Base-by-base conservation (phyloP, 2,888 invertebrate genomes). In the Cinara cedri region DNA sequence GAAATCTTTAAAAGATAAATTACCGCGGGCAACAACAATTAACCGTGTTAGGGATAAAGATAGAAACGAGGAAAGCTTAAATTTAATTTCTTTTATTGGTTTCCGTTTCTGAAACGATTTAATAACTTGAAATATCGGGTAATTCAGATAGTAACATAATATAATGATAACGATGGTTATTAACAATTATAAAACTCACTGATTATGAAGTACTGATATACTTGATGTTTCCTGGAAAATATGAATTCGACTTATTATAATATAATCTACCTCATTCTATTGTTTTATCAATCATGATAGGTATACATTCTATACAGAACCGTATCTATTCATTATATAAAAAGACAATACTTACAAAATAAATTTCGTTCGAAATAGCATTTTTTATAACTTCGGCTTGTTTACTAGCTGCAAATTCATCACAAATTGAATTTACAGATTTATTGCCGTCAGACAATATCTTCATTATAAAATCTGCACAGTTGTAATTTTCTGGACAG, bases 381-480 rank as follows among this genome's bases (percentile, higher is more conserved):
- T 76, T 66, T 82, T 94, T 92, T 3, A 93, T 87, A 85, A 93
- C 92, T 84, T 92, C 91, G 13, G 91, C 91, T 3, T 91, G 90
- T 81, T 93, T 91, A 83, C 93, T 93, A 3, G 92, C 91, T 0
- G 91, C 90, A 85, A 92, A 95, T 75, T 91, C 87, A 84, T 94
- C 93, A 84, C 94, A 94, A 81, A 95, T 88, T 84, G 89, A 90
- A 14, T 89, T 88, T 85, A 95, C 94, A 1, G 90, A 89, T 6
- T 92, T 93, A 0, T 94, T 93, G 26, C 91, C 80, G 51, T 81
- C 71, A 0, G 96, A 95, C 82, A 97, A 86, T 0, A 92, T 92
- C 83, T 93, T 91, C 82, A 97, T 93, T 84, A 94, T 91, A 87
- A 93, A 95, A 85, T 97, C 97, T 0, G 96, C 95, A 0, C 95